phyloP scores from a whole-genome alignment of 2,888 invertebrate genomes.

The Anoplius nigerrimus region DNA sequence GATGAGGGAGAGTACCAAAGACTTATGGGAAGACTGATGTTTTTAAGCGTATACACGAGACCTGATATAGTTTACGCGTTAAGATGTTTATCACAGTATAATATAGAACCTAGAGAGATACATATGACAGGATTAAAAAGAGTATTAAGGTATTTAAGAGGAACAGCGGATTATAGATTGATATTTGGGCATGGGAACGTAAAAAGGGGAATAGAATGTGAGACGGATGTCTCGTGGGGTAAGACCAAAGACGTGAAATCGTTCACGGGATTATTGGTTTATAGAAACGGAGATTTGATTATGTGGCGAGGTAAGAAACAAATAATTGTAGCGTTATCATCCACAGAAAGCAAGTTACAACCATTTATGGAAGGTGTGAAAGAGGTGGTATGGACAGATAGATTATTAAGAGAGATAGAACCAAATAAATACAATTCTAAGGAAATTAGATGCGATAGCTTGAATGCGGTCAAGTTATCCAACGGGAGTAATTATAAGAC shows the following conservation, averaged over 20 bases:
- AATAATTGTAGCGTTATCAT: slow-evolving; percentile 12
- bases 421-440: too few relatives aligned
- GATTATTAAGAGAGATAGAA: slow-evolving; percentile 13
- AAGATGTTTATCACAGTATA: background rate
- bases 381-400: slow-evolving; percentile 8
- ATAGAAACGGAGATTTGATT: slow-evolving; percentile 18
- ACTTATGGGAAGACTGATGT: too few relatives aligned
- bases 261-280: slow-evolving; percentile 18
- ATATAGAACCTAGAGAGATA: background rate
- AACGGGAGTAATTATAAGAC: too few relatives aligned
- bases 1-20: too few relatives aligned
- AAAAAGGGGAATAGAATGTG: background rate
- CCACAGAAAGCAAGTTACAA: slow-evolving; percentile 12
- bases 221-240: slow-evolving; percentile 16
- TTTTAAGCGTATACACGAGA: too few relatives aligned
- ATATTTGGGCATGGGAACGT: background rate
- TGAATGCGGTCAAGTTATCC: too few relatives aligned
- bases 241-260: slow-evolving; percentile 17
- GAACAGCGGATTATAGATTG: slow-evolving; percentile 1
- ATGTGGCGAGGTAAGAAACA: slow-evolving; percentile 20
- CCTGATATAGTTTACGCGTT: background rate
- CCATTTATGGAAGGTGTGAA: slow-evolving; percentile 18
- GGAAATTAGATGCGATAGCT: too few relatives aligned
- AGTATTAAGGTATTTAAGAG: background rate
- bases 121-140: background rate